Percentiles rank a stretch among this genome's conserved stretches.
Conservation (phyloP, 2,113 vertebrate species). For the Laticauda colubrina region DNA sequence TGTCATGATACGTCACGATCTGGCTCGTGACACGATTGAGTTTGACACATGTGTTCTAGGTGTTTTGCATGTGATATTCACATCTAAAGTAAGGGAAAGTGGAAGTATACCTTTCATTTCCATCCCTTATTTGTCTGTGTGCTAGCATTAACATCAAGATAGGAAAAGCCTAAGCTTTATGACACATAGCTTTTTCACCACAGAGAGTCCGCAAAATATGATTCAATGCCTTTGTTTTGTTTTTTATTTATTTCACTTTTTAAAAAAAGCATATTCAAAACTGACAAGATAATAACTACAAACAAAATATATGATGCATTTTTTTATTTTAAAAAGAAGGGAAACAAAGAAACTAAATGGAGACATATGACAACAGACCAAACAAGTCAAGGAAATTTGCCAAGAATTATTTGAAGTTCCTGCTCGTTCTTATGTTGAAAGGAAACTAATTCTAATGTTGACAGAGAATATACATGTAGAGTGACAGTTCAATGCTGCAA, state of each 20-base stretch:
- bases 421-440: background rate
- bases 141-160: background rate
- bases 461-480: background rate
- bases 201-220: background rate
- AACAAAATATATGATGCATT: background rate
- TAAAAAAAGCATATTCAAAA: background rate
- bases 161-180: background rate
- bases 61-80: background rate
- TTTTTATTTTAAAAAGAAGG: background rate
- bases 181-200: background rate
- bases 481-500: background rate
- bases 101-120: background rate
- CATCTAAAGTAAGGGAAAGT: background rate
- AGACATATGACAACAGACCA: background rate
- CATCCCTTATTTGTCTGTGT: background rate
- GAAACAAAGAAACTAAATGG: background rate
- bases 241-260: background rate
- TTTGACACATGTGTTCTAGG: too few relatives aligned
- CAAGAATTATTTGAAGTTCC: background rate
- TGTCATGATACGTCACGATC: too few relatives aligned
- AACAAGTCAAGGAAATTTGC: background rate
- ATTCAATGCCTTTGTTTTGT: background rate
- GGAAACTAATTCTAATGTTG: background rate
- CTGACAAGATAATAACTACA: background rate
- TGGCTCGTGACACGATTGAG: too few relatives aligned